These are phyloP conservation scores for Calyptomena viridis DNA, from an alignment of 2,113 vertebrate species.

Conservation along the genomic window DNA sequence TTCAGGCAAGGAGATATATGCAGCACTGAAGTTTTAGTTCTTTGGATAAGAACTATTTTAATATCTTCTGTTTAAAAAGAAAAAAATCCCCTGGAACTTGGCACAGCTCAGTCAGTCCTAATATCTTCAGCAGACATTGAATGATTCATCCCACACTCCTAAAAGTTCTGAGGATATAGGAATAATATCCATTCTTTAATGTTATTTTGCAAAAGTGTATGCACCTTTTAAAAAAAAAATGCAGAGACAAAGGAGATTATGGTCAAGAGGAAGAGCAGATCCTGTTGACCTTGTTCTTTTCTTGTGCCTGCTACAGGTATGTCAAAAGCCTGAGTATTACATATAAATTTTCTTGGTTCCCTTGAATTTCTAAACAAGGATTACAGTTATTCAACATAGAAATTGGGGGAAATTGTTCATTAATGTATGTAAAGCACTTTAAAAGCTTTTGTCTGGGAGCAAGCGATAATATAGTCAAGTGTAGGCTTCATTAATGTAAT, in stretches of 20 bases:
- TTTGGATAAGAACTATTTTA: not conserved
- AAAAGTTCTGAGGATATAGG: not conserved
- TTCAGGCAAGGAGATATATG: not conserved
- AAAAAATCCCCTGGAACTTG: not conserved
- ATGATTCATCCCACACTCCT: not conserved
- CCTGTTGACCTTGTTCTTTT: not conserved
- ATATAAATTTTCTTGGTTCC: not conserved
- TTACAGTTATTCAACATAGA: conserved; percentile 5
- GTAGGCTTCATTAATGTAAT: not conserved
- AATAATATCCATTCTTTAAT: not conserved
- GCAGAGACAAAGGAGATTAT: not conserved
- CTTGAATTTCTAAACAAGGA: not conserved
- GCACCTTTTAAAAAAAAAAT: not conserved
- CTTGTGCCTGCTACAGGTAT: not conserved
- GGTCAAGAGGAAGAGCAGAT: not conserved
- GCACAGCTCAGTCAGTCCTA: not conserved
- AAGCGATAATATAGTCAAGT: not conserved
- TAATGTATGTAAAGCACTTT: conserved; percentile 18
- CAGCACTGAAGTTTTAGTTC: not conserved
- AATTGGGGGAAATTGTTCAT: not conserved
- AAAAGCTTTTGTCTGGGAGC: conserved; percentile 8
- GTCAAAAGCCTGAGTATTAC: not conserved
- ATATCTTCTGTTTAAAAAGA: not conserved
- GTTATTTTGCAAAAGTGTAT: not conserved
- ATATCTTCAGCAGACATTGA: not conserved